Percentiles rank a stretch among this genome's conserved stretches.
Conservation (phyloP, 1,140 invertebrate genomes). For the Camponotus floridanus region DNA sequence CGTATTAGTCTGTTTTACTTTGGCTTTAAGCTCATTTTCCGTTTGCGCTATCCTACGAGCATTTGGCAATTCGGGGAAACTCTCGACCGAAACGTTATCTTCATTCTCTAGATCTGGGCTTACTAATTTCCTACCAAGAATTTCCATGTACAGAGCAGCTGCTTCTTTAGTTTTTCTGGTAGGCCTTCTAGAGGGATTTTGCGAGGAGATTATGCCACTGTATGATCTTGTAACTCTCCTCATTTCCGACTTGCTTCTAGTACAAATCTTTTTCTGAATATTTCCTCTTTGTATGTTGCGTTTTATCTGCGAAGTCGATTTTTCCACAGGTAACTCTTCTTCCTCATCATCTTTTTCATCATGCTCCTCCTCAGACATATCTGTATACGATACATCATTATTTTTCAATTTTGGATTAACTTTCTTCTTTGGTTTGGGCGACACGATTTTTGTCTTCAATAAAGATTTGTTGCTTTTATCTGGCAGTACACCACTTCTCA, state of each 20-base stretch:
- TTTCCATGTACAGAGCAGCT: constrained; percentile 91
- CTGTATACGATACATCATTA: constrained; percentile 77
- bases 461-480: constrained; percentile 69
- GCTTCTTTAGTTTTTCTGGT: constrained; percentile 92
- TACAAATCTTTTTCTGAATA: constrained; percentile 78
- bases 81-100: constrained; percentile 88
- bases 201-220: constrained; percentile 69
- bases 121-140: constrained; percentile 90
- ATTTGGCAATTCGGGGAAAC: constrained; percentile 90
- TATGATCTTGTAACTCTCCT: constrained; percentile 82
- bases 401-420: constrained; percentile 70
- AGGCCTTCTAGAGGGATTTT: constrained; percentile 85
- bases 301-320: constrained; percentile 67
- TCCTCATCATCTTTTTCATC: constrained; percentile 75
- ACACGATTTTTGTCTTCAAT: constrained; percentile 57
- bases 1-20: constrained; percentile 73
- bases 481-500: constrained; percentile 80
- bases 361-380: constrained; percentile 82
- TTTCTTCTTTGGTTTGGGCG: constrained; percentile 73
- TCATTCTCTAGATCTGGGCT: constrained; percentile 88
- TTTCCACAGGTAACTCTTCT: constrained; percentile 63
- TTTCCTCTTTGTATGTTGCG: constrained; percentile 71
- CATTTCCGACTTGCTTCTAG: constrained; percentile 79
- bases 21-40: constrained; percentile 88
- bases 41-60: constrained; percentile 88